Conservation (phyloP, 2,797 vertebrate species). For the Aselliscus stoliczkanus region DNA sequence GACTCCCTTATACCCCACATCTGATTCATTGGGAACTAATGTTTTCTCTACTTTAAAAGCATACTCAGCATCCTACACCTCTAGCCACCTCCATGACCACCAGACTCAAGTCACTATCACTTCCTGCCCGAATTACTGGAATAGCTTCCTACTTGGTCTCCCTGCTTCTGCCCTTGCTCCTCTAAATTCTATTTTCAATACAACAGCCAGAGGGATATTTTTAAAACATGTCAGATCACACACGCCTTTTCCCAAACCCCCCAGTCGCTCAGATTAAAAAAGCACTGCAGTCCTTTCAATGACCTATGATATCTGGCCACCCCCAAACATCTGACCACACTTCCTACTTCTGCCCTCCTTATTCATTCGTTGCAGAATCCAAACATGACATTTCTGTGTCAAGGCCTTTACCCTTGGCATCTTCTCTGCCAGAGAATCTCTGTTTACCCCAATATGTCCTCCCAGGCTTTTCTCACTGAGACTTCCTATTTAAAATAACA, state of each 20-base stretch:
- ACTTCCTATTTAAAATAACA: neutral
- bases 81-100: neutral
- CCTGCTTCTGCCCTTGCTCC: neutral
- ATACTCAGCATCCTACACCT: neutral
- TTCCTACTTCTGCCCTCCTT: neutral
- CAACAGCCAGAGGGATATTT: neutral
- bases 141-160: neutral
- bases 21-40: neutral
- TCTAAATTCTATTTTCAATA: neutral
- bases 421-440: neutral
- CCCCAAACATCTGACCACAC: neutral
- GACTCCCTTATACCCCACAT: neutral
- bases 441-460: neutral
- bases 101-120: neutral
- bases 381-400: neutral
- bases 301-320: neutral
- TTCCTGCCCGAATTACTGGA: neutral
- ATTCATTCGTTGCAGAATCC: neutral
- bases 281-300: neutral
- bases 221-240: neutral
- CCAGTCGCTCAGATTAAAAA: neutral
- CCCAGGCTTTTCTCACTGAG: neutral
- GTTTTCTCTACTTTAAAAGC: neutral
- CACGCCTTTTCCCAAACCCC: neutral
- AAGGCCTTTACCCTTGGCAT: neutral